These are phyloP conservation scores for Xestobium rufovillosum DNA, from an alignment of 2,888 invertebrate genomes.

Conservation along the genomic window DNA sequence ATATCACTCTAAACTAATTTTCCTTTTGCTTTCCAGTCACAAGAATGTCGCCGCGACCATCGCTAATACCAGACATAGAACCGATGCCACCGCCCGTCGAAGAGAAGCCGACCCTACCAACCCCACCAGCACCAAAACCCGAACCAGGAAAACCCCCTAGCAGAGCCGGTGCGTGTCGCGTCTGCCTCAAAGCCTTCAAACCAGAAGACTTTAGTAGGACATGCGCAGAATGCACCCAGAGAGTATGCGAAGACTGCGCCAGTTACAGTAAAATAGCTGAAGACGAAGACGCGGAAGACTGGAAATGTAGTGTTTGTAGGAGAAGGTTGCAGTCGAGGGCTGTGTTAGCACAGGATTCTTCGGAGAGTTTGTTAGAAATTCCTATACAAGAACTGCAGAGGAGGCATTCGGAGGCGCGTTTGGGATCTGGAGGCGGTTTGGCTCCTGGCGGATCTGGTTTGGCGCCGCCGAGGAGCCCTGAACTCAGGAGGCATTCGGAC, in stretches of 20 bases:
- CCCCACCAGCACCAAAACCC: constrained; percentile 41
- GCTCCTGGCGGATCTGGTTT: constrained; percentile 52
- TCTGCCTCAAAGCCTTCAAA: constrained; percentile 82
- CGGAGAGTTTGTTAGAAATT: constrained; percentile 75
- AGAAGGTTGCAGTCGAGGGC: constrained; percentile 67
- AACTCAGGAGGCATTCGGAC: constrained; percentile 74
- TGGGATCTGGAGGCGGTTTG: constrained; percentile 50
- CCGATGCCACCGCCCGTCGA: constrained; percentile 39
- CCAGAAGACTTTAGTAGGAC: constrained; percentile 82
- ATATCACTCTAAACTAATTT: too few relatives aligned
- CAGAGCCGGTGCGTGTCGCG: constrained; percentile 69
- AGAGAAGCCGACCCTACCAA: constrained; percentile 43
- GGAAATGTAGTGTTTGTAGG: constrained; percentile 86
- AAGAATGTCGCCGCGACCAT: constrained; percentile 63
- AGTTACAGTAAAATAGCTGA: constrained; percentile 82
- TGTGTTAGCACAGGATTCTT: constrained; percentile 71
- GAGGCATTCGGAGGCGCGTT: constrained; percentile 70
- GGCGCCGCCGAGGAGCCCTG: constrained; percentile 79
- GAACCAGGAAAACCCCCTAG: constrained; percentile 70
- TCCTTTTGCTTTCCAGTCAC: constrained; percentile 61
- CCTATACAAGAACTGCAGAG: constrained; percentile 73
- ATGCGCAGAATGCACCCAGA: constrained; percentile 84
- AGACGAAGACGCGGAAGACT: constrained; percentile 76
- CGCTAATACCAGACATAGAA: constrained; percentile 47
- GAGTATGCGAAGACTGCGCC: constrained; percentile 82